Percentiles rank a stretch among this genome's conserved stretches.
Conservation (phyloP, 2,888 invertebrate genomes). For the Hermaeophaga mercurialis region DNA sequence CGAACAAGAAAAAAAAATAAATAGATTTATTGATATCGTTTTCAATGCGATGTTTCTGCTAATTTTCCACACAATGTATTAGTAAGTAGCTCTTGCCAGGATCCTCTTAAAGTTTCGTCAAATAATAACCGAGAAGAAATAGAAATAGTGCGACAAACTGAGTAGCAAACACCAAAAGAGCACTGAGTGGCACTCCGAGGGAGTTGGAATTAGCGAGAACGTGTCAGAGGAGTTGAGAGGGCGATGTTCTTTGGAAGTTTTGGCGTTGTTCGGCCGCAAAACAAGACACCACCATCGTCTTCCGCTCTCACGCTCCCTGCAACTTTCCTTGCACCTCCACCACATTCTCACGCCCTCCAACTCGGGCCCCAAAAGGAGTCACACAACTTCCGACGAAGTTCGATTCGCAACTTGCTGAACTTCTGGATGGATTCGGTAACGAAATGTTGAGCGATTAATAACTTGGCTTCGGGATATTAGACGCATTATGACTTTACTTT, state of each 20-base stretch:
- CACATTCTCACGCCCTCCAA: background rate
- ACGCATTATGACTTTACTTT: background rate
- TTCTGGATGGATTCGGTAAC: background rate
- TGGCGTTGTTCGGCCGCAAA: slow-evolving; percentile 56
- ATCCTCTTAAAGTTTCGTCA: too few relatives aligned
- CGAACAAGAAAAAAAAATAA: too few relatives aligned
- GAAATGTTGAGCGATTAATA: slow-evolving; percentile 3
- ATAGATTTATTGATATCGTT: too few relatives aligned
- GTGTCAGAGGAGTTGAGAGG: slow-evolving; percentile 44
- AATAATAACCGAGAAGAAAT: too few relatives aligned
- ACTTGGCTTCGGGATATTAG: slow-evolving; percentile 10
- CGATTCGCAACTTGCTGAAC: background rate
- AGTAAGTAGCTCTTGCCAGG: too few relatives aligned
- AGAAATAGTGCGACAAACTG: too few relatives aligned
- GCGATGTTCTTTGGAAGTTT: slow-evolving; percentile 53
- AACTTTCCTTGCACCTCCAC: slow-evolving; percentile 28
- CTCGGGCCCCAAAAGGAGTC: slow-evolving; percentile 1
- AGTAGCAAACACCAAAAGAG: background rate
- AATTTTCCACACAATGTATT: too few relatives aligned
- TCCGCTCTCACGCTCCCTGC: slow-evolving; percentile 42
- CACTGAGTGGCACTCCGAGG: background rate
- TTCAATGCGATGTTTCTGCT: too few relatives aligned
- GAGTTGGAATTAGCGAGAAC: background rate
- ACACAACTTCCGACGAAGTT: slow-evolving; percentile 12
- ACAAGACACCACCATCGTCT: slow-evolving; percentile 54